Evolutionary conservation across 2,113 vertebrate genomes (phyloP).

Genomic region (Cryptomyrus ogoouensis): DNA sequence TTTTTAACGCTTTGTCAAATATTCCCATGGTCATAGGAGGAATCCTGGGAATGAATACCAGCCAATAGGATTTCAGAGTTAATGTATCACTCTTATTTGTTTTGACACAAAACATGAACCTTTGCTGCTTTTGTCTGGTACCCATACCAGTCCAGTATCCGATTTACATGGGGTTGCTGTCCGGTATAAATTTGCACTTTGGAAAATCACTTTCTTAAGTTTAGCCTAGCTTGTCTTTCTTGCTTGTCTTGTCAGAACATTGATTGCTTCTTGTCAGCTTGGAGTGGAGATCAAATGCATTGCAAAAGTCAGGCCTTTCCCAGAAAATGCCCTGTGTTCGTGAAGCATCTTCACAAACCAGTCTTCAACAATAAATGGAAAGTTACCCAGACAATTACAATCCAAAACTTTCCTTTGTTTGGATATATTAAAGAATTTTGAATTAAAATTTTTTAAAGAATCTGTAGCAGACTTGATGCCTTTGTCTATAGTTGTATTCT

Average conservation of each 20-base stretch:
- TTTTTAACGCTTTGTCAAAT: conserved; percentile 1
- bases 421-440: not conserved
- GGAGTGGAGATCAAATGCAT: not conserved
- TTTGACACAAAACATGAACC: conserved; percentile 1
- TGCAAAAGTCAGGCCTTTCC: not conserved
- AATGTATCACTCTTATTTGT: not conserved
- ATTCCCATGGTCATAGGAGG: not conserved
- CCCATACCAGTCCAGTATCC: not conserved
- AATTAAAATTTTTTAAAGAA: not conserved
- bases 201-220: not conserved
- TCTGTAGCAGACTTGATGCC: not conserved
- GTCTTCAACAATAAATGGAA: not conserved
- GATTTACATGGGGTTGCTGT: not conserved
- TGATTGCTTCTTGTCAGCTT: not conserved
- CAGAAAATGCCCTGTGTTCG: not conserved
- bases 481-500: not conserved
- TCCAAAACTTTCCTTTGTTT: not conserved
- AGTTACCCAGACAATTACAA: not conserved
- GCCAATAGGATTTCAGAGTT: not conserved
- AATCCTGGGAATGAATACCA: not conserved
- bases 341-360: not conserved
- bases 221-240: not conserved
- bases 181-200: not conserved
- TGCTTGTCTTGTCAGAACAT: not conserved
- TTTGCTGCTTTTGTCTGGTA: not conserved